Conservation (phyloP, 2,888 invertebrate genomes). For the Spodoptera exigua region DNA sequence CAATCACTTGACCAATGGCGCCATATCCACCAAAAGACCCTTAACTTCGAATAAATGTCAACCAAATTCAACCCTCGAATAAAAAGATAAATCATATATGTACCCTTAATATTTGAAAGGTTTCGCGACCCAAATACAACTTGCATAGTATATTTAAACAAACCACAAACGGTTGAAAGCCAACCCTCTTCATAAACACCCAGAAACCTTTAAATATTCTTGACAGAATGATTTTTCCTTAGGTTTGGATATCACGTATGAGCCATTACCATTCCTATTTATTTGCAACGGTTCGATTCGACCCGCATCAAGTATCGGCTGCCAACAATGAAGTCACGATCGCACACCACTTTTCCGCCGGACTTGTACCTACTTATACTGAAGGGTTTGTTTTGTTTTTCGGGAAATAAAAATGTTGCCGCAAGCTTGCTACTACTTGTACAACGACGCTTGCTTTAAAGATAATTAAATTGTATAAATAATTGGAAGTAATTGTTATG, state of each 20-base stretch:
- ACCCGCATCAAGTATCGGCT: constrained; percentile 63
- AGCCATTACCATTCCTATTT: constrained; percentile 70
- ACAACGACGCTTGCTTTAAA: too few relatives aligned
- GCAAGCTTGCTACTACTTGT: too few relatives aligned
- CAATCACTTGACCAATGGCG: too few relatives aligned
- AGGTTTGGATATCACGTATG: constrained; percentile 64
- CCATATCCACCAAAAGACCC: too few relatives aligned
- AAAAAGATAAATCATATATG: constrained; percentile 22
- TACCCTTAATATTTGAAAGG: constrained; percentile 18
- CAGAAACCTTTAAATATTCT: constrained; percentile 56
- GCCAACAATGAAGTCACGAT: constrained; percentile 74
- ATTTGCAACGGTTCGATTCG: constrained; percentile 63
- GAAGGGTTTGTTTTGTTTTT: constrained; percentile 40
- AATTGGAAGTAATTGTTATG: too few relatives aligned
- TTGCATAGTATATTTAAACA: constrained; percentile 31
- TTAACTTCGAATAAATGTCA: constrained; percentile 6
- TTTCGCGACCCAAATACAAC: constrained; percentile 27
- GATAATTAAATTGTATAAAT: too few relatives aligned
- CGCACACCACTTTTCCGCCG: constrained; percentile 64
- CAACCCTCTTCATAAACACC: constrained; percentile 53
- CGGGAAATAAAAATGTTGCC: neutral
- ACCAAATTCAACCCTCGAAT: neutral
- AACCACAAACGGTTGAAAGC: constrained; percentile 38
- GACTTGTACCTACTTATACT: constrained; percentile 45
- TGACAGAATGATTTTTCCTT: constrained; percentile 47